Percentiles rank a stretch among this genome's conserved stretches.
phyloP scores from a whole-genome alignment of 2,888 invertebrate genomes.

The Myathropa florea region DNA sequence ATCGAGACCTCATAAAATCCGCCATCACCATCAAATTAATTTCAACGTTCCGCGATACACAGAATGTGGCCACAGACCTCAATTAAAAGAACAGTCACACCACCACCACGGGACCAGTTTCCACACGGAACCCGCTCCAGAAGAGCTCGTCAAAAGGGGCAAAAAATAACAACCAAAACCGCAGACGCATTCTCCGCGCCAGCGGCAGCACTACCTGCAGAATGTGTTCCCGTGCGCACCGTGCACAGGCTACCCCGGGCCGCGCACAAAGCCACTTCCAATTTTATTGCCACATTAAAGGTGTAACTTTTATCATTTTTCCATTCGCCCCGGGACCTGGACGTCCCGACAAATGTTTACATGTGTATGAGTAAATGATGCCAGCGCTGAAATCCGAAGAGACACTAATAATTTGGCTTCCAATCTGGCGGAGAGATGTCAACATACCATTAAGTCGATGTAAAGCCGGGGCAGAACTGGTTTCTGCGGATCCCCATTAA shows the following conservation, averaged over 20 bases:
- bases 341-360: constrained; percentile 53
- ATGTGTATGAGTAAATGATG: constrained; percentile 60
- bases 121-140: neutral
- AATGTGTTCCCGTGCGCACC: neutral
- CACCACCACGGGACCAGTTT: neutral
- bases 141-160: neutral
- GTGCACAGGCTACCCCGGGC: neutral
- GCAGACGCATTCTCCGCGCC: neutral
- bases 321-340: constrained; percentile 14
- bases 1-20: neutral
- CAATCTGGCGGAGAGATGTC: constrained; percentile 58
- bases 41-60: neutral
- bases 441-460: constrained; percentile 63
- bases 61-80: neutral
- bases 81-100: neutral
- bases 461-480: constrained; percentile 43
- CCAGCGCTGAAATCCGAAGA: constrained; percentile 29
- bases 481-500: constrained; percentile 55
- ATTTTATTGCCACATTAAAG: constrained; percentile 44
- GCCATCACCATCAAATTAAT: neutral
- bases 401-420: constrained; percentile 58
- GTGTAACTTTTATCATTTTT: constrained; percentile 42
- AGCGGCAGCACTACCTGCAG: neutral
- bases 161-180: neutral
- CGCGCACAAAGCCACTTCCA: neutral